phyloP scores from a whole-genome alignment of 2,888 invertebrate genomes.

The Gastracanthus pulcherrimus region DNA sequence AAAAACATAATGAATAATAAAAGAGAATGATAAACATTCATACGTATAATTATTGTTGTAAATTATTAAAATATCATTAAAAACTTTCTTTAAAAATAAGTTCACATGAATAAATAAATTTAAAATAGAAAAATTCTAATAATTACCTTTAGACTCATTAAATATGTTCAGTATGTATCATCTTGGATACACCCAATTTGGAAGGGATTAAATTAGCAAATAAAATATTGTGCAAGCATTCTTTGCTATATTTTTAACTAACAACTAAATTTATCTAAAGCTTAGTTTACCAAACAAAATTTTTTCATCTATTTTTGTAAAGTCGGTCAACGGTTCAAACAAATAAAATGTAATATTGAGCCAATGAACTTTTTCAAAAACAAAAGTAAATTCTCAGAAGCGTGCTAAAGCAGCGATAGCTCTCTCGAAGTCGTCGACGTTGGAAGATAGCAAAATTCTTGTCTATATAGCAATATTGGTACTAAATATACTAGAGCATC shows the following conservation, averaged over 20 bases:
- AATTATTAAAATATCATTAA: too few relatives aligned
- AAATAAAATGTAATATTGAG: slow-evolving; percentile 18
- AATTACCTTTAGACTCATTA: too few relatives aligned
- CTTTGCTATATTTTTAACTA: not conserved
- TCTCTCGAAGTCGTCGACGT: slow-evolving; percentile 5
- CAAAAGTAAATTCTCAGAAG: slow-evolving; percentile 27
- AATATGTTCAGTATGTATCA: not conserved
- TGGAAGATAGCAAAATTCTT: not conserved
- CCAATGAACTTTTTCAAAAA: slow-evolving; percentile 17
- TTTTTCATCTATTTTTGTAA: slow-evolving; percentile 19
- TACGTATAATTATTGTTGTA: too few relatives aligned
- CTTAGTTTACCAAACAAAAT: slow-evolving; percentile 23
- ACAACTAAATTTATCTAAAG: not conserved
- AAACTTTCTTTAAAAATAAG: too few relatives aligned
- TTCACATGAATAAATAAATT: too few relatives aligned
- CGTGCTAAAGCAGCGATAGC: slow-evolving; percentile 43
- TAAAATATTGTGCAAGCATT: not conserved
- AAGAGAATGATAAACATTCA: too few relatives aligned
- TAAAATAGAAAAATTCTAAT: too few relatives aligned
- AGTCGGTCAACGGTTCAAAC: not conserved
- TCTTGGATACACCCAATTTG: not conserved
- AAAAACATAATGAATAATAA: too few relatives aligned
- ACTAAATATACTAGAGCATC: slow-evolving; percentile 23
- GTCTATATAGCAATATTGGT: not conserved
- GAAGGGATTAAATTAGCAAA: not conserved